Base-by-base conservation (phyloP, 2,113 vertebrate species). In the Himantopus leucocephalus region DNA sequence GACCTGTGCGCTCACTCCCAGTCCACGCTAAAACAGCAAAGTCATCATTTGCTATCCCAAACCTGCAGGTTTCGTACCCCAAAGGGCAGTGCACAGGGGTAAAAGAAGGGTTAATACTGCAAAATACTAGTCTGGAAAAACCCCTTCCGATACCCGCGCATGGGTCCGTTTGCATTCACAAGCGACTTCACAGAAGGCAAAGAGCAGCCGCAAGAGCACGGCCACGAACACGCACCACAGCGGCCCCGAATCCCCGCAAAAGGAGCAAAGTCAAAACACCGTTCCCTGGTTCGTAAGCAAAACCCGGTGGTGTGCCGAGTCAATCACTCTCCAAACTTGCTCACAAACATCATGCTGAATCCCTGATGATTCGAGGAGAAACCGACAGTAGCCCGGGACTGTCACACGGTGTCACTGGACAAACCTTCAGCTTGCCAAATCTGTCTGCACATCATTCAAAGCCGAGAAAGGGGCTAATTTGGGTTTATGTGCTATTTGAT, bases 211-310 rank as follows among this genome's bases (percentile, higher is more conserved):
- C 37, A 30, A 29, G 23, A 67, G 2, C 37, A 35, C 0, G 0
- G 14, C 35, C 21, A 14, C 1, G 17, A 62, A 11, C 62, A 15
- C 0, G 1, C 6, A 8, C 12, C 15, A 12, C 35, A 23, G 5
- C 2, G 4, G 22, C 41, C 30, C 16, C 5, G 52, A 56, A 52
- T 14, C 58, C 16, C 22, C 41, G 8, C 47, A 22, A 1, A 4
- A 1, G 29, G 15, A 71, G 35, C 23, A 47, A 77, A 71, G 45
- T 22, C 12, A 21, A 56, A 85, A 32, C 20, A 12, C 21, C 4
- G 3, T 5, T 18, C 43, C 10, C 17, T 22, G 20, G 18, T 24
- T 56, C 63, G 34, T 11, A 56, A 34, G 17, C 29, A 37, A 55
- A 80, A 29, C 37, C 39, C 3, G 0, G 53, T 8, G 58, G 39